A percentile compares a stretch with the other conserved stretches of the same genome.
Conservation (phyloP, 2,113 vertebrate species). For the Vireo altiloquus region DNA sequence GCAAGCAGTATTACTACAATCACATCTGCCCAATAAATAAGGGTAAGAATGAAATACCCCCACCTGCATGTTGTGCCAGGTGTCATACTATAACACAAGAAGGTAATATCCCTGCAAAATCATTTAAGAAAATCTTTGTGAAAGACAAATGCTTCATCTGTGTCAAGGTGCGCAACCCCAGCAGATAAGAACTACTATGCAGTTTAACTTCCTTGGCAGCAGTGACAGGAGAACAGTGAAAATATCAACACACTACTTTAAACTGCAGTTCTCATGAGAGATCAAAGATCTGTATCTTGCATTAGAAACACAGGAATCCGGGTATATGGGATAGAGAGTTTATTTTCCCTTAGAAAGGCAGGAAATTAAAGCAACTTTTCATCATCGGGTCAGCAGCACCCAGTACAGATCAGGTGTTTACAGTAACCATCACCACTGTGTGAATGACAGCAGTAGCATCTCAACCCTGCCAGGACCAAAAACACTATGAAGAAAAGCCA, state of each 20-base stretch:
- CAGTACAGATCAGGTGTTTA: not conserved
- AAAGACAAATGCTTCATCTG: not conserved
- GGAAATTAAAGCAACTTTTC: constrained; percentile 9
- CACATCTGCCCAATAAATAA: not conserved
- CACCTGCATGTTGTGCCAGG: not conserved
- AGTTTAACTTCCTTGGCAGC: not conserved
- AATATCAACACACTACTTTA: not conserved
- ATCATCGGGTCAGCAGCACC: not conserved
- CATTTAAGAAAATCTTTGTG: not conserved
- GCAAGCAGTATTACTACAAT: not conserved
- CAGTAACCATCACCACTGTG: not conserved
- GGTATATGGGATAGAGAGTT: not conserved
- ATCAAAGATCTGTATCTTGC: not conserved
- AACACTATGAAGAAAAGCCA: not conserved
- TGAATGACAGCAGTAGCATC: not conserved
- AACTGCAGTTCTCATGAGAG: not conserved
- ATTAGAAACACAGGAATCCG: not conserved
- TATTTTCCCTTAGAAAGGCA: not conserved
- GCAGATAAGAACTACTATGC: not conserved
- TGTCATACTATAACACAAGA: not conserved
- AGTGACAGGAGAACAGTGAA: not conserved
- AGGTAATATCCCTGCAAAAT: not conserved
- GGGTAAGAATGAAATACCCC: not conserved
- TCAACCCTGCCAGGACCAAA: not conserved
- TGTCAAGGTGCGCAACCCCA: not conserved